phyloP scores from a whole-genome alignment of 2,888 invertebrate species.

The Atethmia centrago region DNA sequence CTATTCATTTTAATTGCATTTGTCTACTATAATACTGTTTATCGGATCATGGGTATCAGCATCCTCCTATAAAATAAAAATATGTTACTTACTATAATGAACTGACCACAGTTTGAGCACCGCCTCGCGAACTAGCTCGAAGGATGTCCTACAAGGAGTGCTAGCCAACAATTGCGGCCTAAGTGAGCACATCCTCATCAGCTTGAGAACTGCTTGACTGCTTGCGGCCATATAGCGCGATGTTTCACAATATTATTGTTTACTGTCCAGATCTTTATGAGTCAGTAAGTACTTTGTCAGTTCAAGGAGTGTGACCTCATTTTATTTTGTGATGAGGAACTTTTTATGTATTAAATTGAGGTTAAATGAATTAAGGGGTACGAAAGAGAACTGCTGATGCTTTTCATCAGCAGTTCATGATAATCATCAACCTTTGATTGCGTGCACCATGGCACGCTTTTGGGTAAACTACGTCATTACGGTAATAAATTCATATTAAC shows the following conservation, averaged over 20 bases:
- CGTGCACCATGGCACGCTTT: too few species aligned
- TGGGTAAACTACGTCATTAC: too few species aligned
- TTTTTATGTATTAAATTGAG: background rate
- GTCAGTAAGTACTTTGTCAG: constrained; percentile 49
- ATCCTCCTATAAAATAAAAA: too few species aligned
- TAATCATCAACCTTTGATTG: too few species aligned
- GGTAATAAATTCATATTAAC: too few species aligned
- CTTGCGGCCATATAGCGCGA: constrained; percentile 68
- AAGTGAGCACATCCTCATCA: constrained; percentile 90
- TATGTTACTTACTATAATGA: background rate
- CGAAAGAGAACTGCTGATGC: too few species aligned
- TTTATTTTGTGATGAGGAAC: constrained; percentile 7
- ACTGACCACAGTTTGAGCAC: constrained; percentile 74
- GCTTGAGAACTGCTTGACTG: constrained; percentile 77
- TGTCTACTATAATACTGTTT: background rate
- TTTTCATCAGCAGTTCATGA: too few species aligned
- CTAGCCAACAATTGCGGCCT: constrained; percentile 86
- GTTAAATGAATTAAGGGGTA: background rate
- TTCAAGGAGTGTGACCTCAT: constrained; percentile 32
- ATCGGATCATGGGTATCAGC: background rate
- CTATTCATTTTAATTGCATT: background rate
- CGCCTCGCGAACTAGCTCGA: constrained; percentile 72
- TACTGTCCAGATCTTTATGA: constrained; percentile 58
- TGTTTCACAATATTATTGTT: constrained; percentile 65
- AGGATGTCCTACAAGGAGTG: constrained; percentile 84